A percentile compares a stretch with the other conserved stretches of the same genome.
These are phyloP conservation scores for Rhea americana DNA, from an alignment of 2,113 vertebrate genomes.

Conservation along the genomic window DNA sequence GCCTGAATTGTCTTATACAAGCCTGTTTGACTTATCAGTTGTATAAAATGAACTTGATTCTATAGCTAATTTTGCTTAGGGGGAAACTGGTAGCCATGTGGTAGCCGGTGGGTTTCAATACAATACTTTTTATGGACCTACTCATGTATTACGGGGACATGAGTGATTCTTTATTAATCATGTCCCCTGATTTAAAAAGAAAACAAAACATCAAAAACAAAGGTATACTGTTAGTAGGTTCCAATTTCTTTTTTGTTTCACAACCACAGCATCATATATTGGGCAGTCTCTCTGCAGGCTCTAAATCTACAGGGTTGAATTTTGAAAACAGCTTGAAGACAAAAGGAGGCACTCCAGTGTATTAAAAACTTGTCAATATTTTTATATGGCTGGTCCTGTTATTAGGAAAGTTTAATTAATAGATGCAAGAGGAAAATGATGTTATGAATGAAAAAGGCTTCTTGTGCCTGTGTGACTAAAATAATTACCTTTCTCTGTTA, in stretches of 20 bases:
- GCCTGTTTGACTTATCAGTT: background rate
- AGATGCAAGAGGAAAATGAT: background rate
- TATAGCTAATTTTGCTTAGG: background rate
- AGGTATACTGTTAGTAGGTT: background rate
- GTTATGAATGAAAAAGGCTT: background rate
- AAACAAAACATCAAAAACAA: background rate
- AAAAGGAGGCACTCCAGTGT: background rate
- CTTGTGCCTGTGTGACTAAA: background rate
- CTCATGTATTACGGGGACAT: background rate
- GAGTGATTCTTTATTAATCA: background rate
- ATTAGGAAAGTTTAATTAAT: background rate
- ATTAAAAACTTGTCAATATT: background rate
- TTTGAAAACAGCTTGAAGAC: background rate
- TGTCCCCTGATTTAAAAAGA: background rate
- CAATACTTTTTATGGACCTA: background rate
- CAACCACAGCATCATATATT: background rate
- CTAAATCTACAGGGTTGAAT: background rate
- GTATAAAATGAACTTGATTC: constrained; percentile 9
- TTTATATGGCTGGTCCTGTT: background rate
- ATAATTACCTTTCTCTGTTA: background rate
- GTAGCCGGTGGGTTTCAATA: background rate
- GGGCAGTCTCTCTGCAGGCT: background rate
- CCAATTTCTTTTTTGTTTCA: background rate
- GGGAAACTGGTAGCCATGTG: background rate
- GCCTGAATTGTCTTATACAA: background rate